A percentile compares a stretch with the other conserved stretches of the same genome.
phyloP scores from a whole-genome alignment of 2,888 invertebrate species.

The Trachelus stipa region DNA sequence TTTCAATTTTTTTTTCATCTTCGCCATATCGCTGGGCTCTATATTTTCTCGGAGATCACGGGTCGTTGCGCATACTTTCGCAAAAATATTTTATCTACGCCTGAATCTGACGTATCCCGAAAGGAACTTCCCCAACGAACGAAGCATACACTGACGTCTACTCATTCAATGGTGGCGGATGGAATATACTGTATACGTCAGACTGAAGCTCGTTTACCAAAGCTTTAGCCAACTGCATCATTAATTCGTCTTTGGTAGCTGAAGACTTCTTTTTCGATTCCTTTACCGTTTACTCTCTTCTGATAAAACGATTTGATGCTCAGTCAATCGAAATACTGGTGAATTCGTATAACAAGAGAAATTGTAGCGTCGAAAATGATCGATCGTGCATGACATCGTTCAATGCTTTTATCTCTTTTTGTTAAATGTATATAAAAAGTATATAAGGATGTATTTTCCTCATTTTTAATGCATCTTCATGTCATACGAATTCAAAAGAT shows the following conservation, averaged over 20 bases:
- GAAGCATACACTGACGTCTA: neutral
- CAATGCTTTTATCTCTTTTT: neutral
- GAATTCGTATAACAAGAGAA: neutral
- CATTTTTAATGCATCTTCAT: neutral
- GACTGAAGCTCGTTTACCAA: neutral
- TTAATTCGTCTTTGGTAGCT: neutral
- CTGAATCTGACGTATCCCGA: neutral
- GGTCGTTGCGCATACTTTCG: neutral
- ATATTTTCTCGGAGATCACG: neutral
- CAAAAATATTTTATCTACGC: neutral
- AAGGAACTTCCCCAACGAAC: neutral
- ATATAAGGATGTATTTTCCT: neutral
- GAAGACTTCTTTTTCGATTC: neutral
- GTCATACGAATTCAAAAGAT: neutral
- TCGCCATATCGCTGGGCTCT: too few species aligned
- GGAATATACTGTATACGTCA: neutral
- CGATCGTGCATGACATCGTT: neutral
- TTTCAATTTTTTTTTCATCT: neutral
- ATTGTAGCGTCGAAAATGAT: neutral
- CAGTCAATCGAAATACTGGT: neutral
- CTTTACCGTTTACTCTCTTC: neutral
- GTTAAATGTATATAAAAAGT: neutral
- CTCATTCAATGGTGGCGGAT: neutral
- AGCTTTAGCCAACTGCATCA: neutral
- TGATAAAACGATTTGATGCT: neutral